A percentile compares a stretch with the other conserved stretches of the same genome.
Conservation (phyloP, 1,140 invertebrate genomes). For the Drosophila subobscura region DNA sequence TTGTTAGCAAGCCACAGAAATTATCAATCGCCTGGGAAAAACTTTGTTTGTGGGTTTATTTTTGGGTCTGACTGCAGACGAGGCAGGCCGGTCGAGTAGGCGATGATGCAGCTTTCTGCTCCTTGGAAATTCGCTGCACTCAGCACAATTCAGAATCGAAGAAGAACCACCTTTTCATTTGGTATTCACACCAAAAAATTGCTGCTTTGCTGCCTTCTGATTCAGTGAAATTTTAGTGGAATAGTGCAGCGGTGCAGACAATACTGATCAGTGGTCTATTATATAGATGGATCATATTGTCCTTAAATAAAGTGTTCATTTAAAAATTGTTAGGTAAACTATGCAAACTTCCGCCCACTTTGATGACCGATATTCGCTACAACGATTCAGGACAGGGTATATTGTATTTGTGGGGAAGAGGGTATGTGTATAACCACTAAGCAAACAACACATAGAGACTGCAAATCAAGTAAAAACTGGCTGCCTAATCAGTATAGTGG, state of each 20-base stretch:
- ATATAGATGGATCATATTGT: no score
- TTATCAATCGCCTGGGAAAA: slow-evolving; percentile 79
- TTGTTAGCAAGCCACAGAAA: slow-evolving; percentile 76
- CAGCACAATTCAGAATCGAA: slow-evolving; percentile 53
- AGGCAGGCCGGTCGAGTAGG: slow-evolving; percentile 10
- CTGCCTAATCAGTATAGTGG: no score
- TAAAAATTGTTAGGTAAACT: no score
- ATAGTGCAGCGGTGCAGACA: slow-evolving; percentile 19
- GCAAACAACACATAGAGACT: no score
- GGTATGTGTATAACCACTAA: no score
- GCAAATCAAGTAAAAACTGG: no score
- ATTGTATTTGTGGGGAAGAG: no score
- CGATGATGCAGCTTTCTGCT: slow-evolving; percentile 47
- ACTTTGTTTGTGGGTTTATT: slow-evolving; percentile 73
- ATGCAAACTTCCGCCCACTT: no score
- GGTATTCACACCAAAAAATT: slow-evolving; percentile 16
- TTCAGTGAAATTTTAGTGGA: slow-evolving; percentile 8
- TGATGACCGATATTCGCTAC: no score
- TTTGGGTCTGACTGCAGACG: slow-evolving; percentile 2
- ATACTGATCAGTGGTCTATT: not conserved
- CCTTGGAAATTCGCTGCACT: slow-evolving; percentile 66
- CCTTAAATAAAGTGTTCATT: no score
- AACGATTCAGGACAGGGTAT: no score
- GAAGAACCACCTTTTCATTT: slow-evolving; percentile 11
- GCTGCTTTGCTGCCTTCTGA: slow-evolving; percentile 48